Base-by-base conservation (phyloP, 2,888 invertebrate genomes). In the Magallana nippona region DNA sequence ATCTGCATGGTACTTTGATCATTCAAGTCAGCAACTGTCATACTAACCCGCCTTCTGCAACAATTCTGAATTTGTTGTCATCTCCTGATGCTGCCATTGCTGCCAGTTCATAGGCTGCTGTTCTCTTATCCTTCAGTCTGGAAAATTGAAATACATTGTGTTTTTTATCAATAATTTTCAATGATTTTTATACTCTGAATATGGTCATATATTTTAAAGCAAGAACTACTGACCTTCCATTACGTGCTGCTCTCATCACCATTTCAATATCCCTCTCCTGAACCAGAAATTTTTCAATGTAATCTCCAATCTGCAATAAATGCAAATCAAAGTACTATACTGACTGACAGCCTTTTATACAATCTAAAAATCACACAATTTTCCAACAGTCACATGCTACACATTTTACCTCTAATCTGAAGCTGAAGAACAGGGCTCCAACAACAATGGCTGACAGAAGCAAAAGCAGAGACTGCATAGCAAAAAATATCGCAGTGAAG, bases 31-130 rank as follows among this genome's bases (percentile, higher is more conserved):
- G 77, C 60, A 44, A 44, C 44, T 44, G 44, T 63, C 1, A 56
- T 10, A 84, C 92, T 82, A 86, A 93, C 93, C 93, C 93, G 86
- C 92, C 93, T 81, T 93, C 93, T 10, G 93, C 93, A 2, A 93
- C 93, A 78, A 93, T 93, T 44, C 91, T 88, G 85, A 93, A 93
- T 85, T 93, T 93, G 86, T 93, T 93, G 84, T 93, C 93, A 87
- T 93, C 93, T 58, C 91, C 90, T 2, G 93, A 91, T 10, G 93
- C 91, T 13, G 93, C 93, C 91, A 93, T 90, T 2, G 92, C 91
- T 0, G 93, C 93, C 86, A 93, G 86, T 83, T 93, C 93, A 89
- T 92, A 92, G 2, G 93, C 93, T n/a, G 93, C 93, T 13, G 90
- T 89, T 78, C 93, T 85, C 79, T 90, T 89, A 81, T 93, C 93